phyloP scores from a whole-genome alignment of 1,140 invertebrate species.

The Calliopsis andreniformis region DNA sequence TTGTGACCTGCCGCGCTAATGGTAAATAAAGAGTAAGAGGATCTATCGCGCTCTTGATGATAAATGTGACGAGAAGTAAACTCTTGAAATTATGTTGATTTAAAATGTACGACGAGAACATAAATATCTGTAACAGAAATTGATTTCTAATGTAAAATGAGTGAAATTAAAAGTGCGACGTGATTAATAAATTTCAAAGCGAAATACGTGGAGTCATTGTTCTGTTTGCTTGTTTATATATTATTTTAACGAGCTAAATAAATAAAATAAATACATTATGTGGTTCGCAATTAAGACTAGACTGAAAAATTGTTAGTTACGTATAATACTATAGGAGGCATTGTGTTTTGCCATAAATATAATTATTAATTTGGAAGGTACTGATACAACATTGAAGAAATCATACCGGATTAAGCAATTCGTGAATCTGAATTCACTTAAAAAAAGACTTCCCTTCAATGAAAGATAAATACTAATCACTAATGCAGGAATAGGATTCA shows the following conservation, averaged over 20 bases:
- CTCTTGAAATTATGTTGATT: too few relatives aligned
- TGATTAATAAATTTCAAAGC: neutral
- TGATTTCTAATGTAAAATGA: too few relatives aligned
- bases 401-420: neutral
- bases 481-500: conserved; percentile 24
- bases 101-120: too few relatives aligned
- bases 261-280: conserved; percentile 22
- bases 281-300: neutral
- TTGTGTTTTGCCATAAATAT: conserved; percentile 8
- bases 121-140: too few relatives aligned
- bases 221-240: neutral
- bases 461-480: conserved; percentile 25
- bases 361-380: conserved; percentile 18
- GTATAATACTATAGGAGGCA: conserved; percentile 18
- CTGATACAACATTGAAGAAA: conserved; percentile 13
- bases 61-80: too few relatives aligned
- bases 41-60: too few relatives aligned
- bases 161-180: neutral
- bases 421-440: neutral
- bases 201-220: neutral
- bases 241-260: neutral
- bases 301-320: neutral
- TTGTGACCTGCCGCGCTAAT: neutral
- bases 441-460: neutral
- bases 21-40: neutral